These are phyloP conservation scores for Hylomyscus alleni DNA, from an alignment of 2,797 vertebrate genomes.

Conservation along the genomic window DNA sequence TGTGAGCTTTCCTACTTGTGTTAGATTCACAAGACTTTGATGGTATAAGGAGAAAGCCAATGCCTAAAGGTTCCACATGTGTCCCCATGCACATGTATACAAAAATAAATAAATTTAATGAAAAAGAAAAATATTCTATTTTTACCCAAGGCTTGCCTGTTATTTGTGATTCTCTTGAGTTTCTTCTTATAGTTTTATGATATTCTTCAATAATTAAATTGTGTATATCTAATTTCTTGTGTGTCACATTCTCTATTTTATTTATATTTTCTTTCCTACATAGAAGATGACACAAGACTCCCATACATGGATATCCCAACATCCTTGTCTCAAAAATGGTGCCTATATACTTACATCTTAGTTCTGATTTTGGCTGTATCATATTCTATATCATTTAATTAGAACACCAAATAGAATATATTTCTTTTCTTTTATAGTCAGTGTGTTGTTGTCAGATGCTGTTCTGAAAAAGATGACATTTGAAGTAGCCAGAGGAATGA, in stretches of 20 bases:
- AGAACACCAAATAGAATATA: background rate
- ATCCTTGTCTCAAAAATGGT: background rate
- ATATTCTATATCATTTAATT: background rate
- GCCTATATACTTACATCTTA: background rate
- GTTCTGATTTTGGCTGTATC: background rate
- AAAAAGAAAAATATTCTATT: background rate
- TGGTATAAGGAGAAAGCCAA: background rate
- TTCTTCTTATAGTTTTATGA: conserved; percentile 13
- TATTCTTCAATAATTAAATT: conserved; percentile 21
- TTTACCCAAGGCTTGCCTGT: background rate
- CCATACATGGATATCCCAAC: background rate
- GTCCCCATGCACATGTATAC: background rate
- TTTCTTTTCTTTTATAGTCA: background rate
- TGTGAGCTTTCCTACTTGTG: background rate
- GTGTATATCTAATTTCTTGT: conserved; percentile 7
- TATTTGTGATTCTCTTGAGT: background rate
- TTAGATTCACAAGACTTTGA: background rate
- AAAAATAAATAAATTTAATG: background rate
- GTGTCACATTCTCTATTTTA: background rate
- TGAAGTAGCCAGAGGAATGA: background rate
- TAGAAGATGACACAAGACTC: background rate
- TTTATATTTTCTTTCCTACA: conserved; percentile 37
- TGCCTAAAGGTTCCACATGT: no score
- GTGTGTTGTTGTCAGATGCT: background rate
- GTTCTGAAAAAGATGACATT: background rate